phyloP scores from a whole-genome alignment of 2,113 vertebrate genomes.

The Camarhynchus parvulus region DNA sequence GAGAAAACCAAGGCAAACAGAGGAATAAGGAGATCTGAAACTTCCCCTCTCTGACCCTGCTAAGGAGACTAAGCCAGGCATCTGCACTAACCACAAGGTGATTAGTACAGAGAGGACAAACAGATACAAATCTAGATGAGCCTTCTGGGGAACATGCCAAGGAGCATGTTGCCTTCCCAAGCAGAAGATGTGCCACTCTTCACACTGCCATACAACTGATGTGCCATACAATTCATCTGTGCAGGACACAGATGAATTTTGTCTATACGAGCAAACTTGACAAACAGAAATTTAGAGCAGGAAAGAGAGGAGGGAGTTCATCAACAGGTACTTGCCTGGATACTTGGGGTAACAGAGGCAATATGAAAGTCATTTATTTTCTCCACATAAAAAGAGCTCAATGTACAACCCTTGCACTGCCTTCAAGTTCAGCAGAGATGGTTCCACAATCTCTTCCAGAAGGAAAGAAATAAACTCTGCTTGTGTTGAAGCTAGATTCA shows the following conservation, averaged over 20 bases:
- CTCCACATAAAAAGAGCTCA: neutral
- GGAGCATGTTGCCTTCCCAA: neutral
- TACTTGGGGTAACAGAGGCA: neutral
- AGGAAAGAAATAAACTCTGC: neutral
- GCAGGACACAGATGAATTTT: neutral
- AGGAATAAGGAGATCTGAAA: neutral
- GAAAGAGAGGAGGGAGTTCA: neutral
- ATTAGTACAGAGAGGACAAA: neutral
- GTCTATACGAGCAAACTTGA: neutral
- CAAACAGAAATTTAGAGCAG: neutral
- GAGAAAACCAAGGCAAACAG: constrained; percentile 9
- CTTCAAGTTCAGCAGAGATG: neutral
- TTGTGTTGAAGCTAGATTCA: neutral
- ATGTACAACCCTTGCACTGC: neutral
- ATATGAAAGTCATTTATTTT: neutral
- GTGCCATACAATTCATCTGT: too few species aligned
- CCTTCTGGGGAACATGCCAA: neutral
- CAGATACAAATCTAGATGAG: neutral
- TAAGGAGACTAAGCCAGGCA: neutral
- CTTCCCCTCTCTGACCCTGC: neutral
- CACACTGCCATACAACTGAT: accelerated
- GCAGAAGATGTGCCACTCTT: neutral
- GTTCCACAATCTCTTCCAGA: neutral
- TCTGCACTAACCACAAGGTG: neutral
- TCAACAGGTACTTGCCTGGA: neutral